These are phyloP conservation scores for Uropsilus gracilis DNA, from an alignment of 2,113 vertebrate species.

Conservation along the genomic window DNA sequence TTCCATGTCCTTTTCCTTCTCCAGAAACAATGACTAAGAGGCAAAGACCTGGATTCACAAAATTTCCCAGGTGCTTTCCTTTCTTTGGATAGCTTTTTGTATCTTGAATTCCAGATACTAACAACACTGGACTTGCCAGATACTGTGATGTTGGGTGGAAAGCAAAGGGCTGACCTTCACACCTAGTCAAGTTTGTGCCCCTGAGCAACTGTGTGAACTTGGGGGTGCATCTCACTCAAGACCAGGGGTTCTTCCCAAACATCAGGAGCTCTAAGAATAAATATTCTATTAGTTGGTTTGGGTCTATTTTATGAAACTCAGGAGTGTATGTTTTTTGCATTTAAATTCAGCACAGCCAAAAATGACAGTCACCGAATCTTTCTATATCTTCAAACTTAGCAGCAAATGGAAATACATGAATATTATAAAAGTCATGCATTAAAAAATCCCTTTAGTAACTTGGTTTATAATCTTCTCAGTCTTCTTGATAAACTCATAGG, in stretches of 20 bases:
- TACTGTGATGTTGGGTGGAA: neutral
- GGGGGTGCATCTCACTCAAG: neutral
- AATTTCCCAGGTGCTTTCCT: neutral
- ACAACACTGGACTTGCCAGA: neutral
- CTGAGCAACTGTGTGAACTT: neutral
- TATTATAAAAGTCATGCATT: neutral
- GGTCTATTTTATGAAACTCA: too few species aligned
- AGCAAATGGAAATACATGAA: neutral
- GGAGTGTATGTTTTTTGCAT: too few species aligned
- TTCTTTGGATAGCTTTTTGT: neutral
- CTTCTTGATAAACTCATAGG: neutral
- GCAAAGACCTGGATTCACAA: neutral
- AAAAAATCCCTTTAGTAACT: neutral
- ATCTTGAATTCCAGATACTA: neutral
- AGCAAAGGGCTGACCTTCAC: neutral
- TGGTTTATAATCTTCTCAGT: neutral
- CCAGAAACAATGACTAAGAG: neutral
- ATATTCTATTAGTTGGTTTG: neutral
- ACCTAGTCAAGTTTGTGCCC: neutral
- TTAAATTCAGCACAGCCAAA: conserved; percentile 12
- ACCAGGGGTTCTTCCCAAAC: neutral
- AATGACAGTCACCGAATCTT: conserved; percentile 37
- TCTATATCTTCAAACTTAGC: neutral
- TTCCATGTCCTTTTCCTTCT: neutral
- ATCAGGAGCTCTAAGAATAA: neutral